phyloP scores from a whole-genome alignment of 1,140 invertebrate genomes.

The Steinernema feltiae region DNA sequence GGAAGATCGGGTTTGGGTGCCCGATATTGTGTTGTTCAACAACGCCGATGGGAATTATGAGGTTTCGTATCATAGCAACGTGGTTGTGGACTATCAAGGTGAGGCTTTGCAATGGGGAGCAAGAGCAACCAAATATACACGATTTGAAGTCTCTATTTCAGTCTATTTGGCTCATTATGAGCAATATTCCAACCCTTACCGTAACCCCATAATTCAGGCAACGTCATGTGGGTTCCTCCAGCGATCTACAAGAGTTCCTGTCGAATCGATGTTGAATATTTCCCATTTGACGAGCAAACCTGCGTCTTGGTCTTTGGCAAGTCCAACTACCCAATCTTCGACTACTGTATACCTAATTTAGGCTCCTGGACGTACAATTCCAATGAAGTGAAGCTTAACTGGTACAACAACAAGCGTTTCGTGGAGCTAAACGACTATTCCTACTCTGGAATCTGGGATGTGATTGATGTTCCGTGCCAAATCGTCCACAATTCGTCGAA shows the following conservation, averaged over 20 bases:
- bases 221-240: constrained; percentile 78
- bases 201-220: background rate
- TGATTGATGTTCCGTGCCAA: constrained; percentile 65
- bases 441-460: constrained; percentile 97
- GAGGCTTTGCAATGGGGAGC: too few relatives aligned
- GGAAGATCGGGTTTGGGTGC: constrained; percentile 97
- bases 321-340: too few relatives aligned
- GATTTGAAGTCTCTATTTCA: too few relatives aligned
- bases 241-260: constrained; percentile 98
- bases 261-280: constrained; percentile 84
- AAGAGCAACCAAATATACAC: background rate
- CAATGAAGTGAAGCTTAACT: constrained; percentile 84
- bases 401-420: constrained; percentile 86
- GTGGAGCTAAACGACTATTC: constrained; percentile 91
- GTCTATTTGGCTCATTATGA: too few relatives aligned
- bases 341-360: too few relatives aligned
- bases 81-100: constrained; percentile 77
- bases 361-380: constrained; percentile 98
- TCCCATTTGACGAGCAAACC: constrained; percentile 72
- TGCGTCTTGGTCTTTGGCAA: constrained; percentile 64
- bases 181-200: background rate
- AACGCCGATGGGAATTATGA: constrained; percentile 96
- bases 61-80: constrained; percentile 90
- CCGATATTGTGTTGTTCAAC: constrained; percentile 97
- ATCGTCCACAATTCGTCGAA: constrained; percentile 36